Base-by-base conservation (phyloP, 1,140 invertebrate genomes). In the Anthonomus grandis region DNA sequence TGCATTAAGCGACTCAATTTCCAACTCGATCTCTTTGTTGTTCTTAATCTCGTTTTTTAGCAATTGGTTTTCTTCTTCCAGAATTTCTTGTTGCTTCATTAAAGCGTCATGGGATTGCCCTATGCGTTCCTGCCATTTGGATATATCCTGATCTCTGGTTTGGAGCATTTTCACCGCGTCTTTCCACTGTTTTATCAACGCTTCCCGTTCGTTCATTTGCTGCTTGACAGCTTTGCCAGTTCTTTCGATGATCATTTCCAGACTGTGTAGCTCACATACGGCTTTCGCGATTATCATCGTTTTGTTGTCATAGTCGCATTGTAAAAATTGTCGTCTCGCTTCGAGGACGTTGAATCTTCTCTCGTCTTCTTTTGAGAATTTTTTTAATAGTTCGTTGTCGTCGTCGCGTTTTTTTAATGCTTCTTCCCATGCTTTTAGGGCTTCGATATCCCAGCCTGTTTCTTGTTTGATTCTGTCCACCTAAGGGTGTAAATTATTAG, bases 311-410 rank as follows among this genome's bases (percentile, higher is more conserved):
- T 77, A 74, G 64, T 81, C 80, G 17, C 71, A 44, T 64, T 80
- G 78, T 44, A 81, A 47, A 53, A 76, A 75, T 58, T 77, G 74
- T 41, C 79, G 65, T 62, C 76, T 79, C 5, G 73, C 74, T 61
- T 82, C 79, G 37, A 82, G 58, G 18, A 72, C 74, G 71, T 79
- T 82, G 51, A 81, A 81, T 54, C 79, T 81, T 54, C 80, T 79
- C 2, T 79, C 65, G 67, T 88, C 85, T 51, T 82, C 76, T 55
- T 81, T 79, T 27, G 81, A 79, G 46, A 83, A 84, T 59, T 81
- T 77, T 57, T 83, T 80, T n/a, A 87, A 76, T 17, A 83, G 65
- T 13, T 78, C 73, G 54, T 81, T 82, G 52, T 83, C 80, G 3
- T 79, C 78, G 38, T 84, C 79, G 21, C 77, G 78, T 37, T 78